phyloP scores from a whole-genome alignment of 2,797 vertebrate species.

The Gambusia yucatana region DNA sequence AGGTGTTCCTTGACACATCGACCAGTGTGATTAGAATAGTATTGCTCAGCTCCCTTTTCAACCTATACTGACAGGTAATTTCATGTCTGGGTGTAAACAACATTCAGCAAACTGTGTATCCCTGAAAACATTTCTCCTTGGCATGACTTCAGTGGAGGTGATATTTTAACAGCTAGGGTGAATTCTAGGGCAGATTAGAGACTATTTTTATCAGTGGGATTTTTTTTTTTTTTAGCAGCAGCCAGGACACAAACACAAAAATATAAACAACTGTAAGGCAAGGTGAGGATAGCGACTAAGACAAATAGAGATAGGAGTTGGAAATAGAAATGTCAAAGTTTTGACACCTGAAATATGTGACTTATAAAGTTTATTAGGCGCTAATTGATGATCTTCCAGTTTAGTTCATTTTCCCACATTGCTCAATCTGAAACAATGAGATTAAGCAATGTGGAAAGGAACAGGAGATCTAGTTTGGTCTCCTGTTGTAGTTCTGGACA shows the following conservation, averaged over 20 bases:
- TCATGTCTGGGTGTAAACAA: constrained; percentile 60
- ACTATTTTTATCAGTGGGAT: constrained; percentile 39
- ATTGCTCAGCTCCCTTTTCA: constrained; percentile 53
- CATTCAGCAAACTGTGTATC: constrained; percentile 46
- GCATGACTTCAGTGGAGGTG: constrained; percentile 47
- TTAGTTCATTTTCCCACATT: neutral
- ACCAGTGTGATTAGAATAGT: constrained; percentile 65
- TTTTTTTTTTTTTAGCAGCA: constrained; percentile 34
- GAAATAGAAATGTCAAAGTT: neutral
- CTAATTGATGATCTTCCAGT: neutral
- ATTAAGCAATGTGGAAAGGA: neutral
- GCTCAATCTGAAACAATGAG: neutral
- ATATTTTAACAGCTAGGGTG: constrained; percentile 48
- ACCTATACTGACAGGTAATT: constrained; percentile 70
- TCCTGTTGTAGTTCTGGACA: neutral
- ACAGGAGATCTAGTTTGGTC: neutral
- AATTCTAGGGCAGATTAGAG: constrained; percentile 52
- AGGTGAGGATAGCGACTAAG: neutral
- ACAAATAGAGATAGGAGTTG: constrained; percentile 5
- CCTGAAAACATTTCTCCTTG: constrained; percentile 56
- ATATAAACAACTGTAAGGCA: neutral
- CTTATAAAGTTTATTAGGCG: neutral
- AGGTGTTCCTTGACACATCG: constrained; percentile 55
- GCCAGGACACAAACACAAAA: constrained; percentile 10
- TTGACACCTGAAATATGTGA: neutral